Conservation (phyloP, 2,113 vertebrate genomes). For the Cebidichthys violaceus region DNA sequence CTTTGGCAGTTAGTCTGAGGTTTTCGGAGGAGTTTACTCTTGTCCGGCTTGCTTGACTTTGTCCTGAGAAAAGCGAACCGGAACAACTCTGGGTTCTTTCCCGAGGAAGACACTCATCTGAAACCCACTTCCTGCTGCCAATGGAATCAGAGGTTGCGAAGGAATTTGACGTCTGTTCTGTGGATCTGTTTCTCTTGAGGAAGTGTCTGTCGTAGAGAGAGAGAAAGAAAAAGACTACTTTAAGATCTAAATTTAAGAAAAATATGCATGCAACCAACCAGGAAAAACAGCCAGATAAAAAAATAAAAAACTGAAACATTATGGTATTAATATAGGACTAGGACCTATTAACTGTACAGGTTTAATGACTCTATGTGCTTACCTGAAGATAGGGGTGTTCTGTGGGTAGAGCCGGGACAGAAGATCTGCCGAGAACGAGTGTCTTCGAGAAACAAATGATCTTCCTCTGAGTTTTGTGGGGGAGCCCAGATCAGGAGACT, state of each 20-base stretch:
- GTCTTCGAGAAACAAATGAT: slow-evolving; percentile 62
- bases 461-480: slow-evolving; percentile 49
- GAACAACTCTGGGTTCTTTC: slow-evolving; percentile 78
- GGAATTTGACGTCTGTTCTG: slow-evolving; percentile 79
- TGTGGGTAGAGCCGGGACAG: slow-evolving; percentile 84
- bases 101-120: slow-evolving; percentile 81
- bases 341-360: background rate
- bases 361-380: slow-evolving; percentile 11
- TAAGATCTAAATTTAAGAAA: too few relatives aligned
- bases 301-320: background rate
- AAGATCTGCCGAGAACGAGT: slow-evolving; percentile 82
- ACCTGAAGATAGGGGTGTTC: slow-evolving; percentile 83
- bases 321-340: background rate
- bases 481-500: slow-evolving; percentile 55
- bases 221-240: background rate
- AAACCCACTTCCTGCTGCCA: slow-evolving; percentile 74
- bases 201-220: slow-evolving; percentile 79
- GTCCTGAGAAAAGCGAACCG: slow-evolving; percentile 65
- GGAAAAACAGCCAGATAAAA: background rate
- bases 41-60: slow-evolving; percentile 38
- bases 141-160: slow-evolving; percentile 48
- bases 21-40: slow-evolving; percentile 67
- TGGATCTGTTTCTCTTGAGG: slow-evolving; percentile 82
- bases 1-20: slow-evolving; percentile 41
- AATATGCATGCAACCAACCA: too few relatives aligned